Evolutionary conservation across 2,888 invertebrate species (phyloP), one percentile per base, ranked within the genome.

Genomic region (Thera britannica): DNA sequence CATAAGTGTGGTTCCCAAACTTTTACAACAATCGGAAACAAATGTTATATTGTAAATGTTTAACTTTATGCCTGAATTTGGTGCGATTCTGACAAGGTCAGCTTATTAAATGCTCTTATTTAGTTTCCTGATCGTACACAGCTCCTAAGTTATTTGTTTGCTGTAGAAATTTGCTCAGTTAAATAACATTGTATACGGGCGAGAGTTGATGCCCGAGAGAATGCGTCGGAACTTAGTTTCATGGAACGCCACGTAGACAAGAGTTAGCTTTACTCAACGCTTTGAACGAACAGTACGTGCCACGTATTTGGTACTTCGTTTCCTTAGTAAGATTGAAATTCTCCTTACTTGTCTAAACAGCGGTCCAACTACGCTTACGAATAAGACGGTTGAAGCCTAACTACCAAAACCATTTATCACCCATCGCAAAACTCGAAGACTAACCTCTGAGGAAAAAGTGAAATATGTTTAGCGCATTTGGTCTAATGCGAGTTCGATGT

Each of bases 401-500:
- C 55, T 67, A 38, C 58, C 36, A 35, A 65, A 68, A 49, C 58
- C 58, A 65, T 68, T 41, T 49, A 57, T 68, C 67, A 68, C 57
- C 3, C 38, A 55, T 56, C 38, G 46, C 58, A 46, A 9, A 46
- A 46, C 7, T 54, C 35, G 23, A 12, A 52, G 12, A 35, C 36
- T 51, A 64, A 41, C 51, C 54, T 38, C 55, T 4, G 35, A 54
- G 49, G 58, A 67, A 70, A 66, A 66, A 63, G 51, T 63, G 54
- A 54, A 56, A 60, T 62, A 68, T 64, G 67, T 67, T 60, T 62
- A 62, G 66, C 62, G 54, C 38, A 65, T 69, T 49, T 41, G 63
- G 54, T 68, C 65, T 84, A 85, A 85, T 82, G 84, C 77, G 80
- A 82, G 79, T 85, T 80, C 81, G 69, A 79, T 86, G 83, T 81